Evolutionary conservation across 2,888 invertebrate genomes (phyloP), one percentile per base, ranked within the genome.

Genomic region (Drosophila kanekoi): DNA sequence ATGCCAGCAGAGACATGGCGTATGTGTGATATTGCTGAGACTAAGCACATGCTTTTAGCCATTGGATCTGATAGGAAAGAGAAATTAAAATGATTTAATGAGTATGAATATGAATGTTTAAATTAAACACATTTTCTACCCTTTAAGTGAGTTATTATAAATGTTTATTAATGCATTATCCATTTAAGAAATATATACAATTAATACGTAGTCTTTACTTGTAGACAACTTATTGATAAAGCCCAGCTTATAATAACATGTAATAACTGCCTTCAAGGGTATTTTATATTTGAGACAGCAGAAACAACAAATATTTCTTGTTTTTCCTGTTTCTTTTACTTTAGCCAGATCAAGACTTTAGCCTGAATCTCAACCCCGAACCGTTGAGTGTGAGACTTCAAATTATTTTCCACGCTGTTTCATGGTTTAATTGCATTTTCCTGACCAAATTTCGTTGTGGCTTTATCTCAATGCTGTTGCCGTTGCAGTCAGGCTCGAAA

Each of bases 361-460:
- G 14, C 32, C 47, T 14, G 32, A 23, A 38, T 52, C 44, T 43
- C 16, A 40, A 20, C 32, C 16, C 49, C n/a, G 16, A 23, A 20
- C 1, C 13, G 35, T 13, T 9, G 0, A 13, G 4, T 9, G 0
- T 35, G 4, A 35, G 4, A 13, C 35, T 4, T 20, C 47, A 53
- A 70, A 70, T 49, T 65, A 78, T 66, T 61, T 72, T 68, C 72
- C 72, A 62, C 61, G 45, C 56, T 66, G 72, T 43, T 75, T 57
- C 66, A 74, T 63, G 51, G 61, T 58, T 63, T 67, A 77, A 71
- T 78, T 76, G 79, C 77, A 72, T 78, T 79, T 56, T 66, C 32
- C 69, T 60, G 75, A 68, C 72, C 52, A 56, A 45, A 68, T 72
- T 72, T 69, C 35, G 45, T 45, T 51, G 48, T 52, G 72, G 52